Conservation (phyloP, 1,140 invertebrate genomes). For the Chironomus tepperi region DNA sequence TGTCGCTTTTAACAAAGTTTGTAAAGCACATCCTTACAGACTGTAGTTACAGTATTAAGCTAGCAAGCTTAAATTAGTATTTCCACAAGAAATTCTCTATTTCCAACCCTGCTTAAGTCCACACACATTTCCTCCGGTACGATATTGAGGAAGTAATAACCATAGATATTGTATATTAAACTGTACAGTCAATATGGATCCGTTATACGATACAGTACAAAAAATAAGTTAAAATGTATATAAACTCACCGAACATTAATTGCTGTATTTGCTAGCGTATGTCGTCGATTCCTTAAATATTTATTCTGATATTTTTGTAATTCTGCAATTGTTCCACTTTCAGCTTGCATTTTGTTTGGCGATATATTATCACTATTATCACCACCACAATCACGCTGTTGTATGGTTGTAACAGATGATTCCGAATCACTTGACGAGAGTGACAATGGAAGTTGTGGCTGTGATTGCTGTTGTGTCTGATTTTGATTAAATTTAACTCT, state of each 20-base stretch:
- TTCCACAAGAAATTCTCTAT: too few species aligned
- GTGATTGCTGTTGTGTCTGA: conserved; percentile 34
- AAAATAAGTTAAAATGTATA: background rate
- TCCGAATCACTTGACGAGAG: conserved; percentile 29
- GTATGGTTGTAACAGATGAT: background rate
- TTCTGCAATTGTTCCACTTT: conserved; percentile 78
- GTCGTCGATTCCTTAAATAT: conserved; percentile 69
- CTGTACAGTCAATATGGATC: too few species aligned
- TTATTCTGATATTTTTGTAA: conserved; percentile 76
- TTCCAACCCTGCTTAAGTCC: too few species aligned
- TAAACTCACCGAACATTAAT: conserved; percentile 18
- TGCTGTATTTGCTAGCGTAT: conserved; percentile 62
- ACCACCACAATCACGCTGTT: conserved; percentile 34
- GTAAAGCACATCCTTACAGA: too few species aligned
- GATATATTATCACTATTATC: conserved; percentile 36
- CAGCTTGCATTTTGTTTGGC: conserved; percentile 69
- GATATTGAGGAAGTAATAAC: too few species aligned
- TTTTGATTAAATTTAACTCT: conserved; percentile 41
- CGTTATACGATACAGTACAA: too few species aligned
- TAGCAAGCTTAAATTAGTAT: too few species aligned
- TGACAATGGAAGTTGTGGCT: conserved; percentile 31
- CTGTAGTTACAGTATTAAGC: too few species aligned
- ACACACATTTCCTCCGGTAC: too few species aligned
- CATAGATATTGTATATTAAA: too few species aligned
- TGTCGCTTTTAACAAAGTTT: too few species aligned